Base-by-base conservation (phyloP, 2,797 vertebrate species). In the Cuculus canorus region DNA sequence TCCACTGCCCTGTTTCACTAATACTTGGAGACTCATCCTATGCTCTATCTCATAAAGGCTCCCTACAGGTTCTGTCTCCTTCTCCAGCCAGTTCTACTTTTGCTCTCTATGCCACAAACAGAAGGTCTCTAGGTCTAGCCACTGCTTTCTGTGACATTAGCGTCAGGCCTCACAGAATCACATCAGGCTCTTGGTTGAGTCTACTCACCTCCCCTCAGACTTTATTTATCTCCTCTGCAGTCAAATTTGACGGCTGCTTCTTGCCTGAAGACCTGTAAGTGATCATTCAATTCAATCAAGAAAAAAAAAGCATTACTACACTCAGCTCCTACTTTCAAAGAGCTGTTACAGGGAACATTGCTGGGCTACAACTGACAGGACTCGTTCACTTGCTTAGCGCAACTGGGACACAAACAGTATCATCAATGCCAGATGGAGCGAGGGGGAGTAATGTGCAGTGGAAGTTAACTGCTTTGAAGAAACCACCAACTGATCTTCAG, bases 91-190 rank as follows among this genome's bases (percentile, higher is more conserved):
- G 22, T 43, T 83, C 25, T n/a, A 59, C 13, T 6, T 0, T 4
- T 33, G 37, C 5, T 7, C 43, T 70, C 43, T 41, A 33, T 0
- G 1, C 17, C 0, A 1, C 63, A 43, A 37, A 61, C 10, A 86
- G 17, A 73, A 88, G 25, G 35, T 30, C 33, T 37, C 33, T 27
- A 33, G 13, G 23, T 24, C 16, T 45, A 50, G 16, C 19, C 37
- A 7, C 37, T 35, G 28, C n/a, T 70, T 82, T 39, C 28, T 64
- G 37, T 8, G 23, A 56, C 18, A 18, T 17, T 8, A 12, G 10
- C 0, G 0, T 41, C 53, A 57, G 45, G 27, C 32, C 17, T 57
- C 47, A 30, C 3, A 63, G 32, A n/a, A 53, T 25, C 0, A 0
- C 30, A 28, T 32, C n/a, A 41, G 22, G 56, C 17, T 57, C 25